Conservation (phyloP, 2,888 invertebrate species). For the Barypeithes pellucidus region DNA sequence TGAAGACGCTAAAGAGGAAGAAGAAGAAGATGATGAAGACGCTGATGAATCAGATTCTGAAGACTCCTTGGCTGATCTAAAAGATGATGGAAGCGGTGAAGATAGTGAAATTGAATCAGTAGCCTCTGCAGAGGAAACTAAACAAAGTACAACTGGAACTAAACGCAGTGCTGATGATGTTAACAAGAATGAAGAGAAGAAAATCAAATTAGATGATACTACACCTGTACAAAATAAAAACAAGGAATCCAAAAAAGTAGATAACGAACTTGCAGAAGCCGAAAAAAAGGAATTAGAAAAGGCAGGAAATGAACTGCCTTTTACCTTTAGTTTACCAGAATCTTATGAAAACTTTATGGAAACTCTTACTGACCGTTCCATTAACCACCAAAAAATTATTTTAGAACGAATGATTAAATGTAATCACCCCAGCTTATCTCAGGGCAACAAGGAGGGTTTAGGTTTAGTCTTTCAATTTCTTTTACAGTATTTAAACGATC, state of each 20-base stretch:
- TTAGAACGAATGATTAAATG: slow-evolving; percentile 90
- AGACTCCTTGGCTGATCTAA: slow-evolving; percentile 72
- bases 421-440: slow-evolving; percentile 87
- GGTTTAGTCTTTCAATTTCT: slow-evolving; percentile 83
- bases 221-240: neutral
- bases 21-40: slow-evolving; percentile 59
- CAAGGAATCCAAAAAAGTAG: neutral
- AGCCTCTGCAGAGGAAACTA: neutral
- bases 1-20: slow-evolving; percentile 53
- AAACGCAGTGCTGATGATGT: slow-evolving; percentile 61
- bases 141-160: slow-evolving; percentile 42
- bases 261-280: slow-evolving; percentile 50
- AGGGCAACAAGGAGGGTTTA: slow-evolving; percentile 85
- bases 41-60: slow-evolving; percentile 63
- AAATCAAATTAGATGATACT: slow-evolving; percentile 5
- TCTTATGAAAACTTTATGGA: slow-evolving; percentile 77
- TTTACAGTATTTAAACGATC: slow-evolving; percentile 84
- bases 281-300: slow-evolving; percentile 39
- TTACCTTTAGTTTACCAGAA: slow-evolving; percentile 75
- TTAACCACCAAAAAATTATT: slow-evolving; percentile 80
- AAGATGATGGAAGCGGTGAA: slow-evolving; percentile 64
- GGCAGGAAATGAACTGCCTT: slow-evolving; percentile 73
- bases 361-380: slow-evolving; percentile 76
- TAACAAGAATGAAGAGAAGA: slow-evolving; percentile 18
- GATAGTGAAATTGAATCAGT: slow-evolving; percentile 66